Conservation (phyloP, 2,797 vertebrate genomes). For the Enteromius treurensis region DNA sequence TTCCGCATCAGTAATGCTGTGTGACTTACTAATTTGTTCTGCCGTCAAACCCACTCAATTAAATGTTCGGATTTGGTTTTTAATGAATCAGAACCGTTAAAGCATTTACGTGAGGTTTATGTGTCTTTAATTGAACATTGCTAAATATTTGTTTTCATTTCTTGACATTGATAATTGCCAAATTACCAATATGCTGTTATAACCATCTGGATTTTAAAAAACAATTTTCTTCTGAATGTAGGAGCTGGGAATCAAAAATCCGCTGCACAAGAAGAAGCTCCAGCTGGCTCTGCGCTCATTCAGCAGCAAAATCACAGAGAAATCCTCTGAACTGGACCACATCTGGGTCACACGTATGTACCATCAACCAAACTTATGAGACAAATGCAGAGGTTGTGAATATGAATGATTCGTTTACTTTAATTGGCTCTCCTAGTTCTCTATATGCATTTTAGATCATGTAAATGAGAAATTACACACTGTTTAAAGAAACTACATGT, state of each 20-base stretch:
- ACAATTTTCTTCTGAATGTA: slow-evolving; percentile 49
- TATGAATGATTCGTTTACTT: not conserved
- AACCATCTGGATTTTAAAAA: not conserved
- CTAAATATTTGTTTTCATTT: not conserved
- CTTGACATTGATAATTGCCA: not conserved
- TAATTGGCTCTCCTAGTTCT: not conserved
- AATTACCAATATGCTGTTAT: not conserved
- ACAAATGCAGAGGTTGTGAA: not conserved
- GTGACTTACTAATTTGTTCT: slow-evolving; percentile 48
- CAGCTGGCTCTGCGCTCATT: slow-evolving; percentile 87
- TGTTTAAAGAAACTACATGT: not conserved
- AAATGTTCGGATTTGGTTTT: not conserved
- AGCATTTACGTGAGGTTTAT: not conserved
- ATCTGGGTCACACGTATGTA: slow-evolving; percentile 96
- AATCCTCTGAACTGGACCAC: slow-evolving; percentile 89
- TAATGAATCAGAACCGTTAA: not conserved
- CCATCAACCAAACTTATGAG: not conserved
- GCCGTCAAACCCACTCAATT: slow-evolving; percentile 18
- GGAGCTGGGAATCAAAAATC: slow-evolving; percentile 93
- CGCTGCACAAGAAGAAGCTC: slow-evolving; percentile 94
- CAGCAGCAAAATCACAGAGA: slow-evolving; percentile 82
- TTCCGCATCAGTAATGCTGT: slow-evolving; percentile 22
- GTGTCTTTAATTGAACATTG: not conserved
- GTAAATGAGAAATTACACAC: not conserved
- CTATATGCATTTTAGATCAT: not conserved